Evolutionary conservation across 2,888 invertebrate species (phyloP).

Genomic region (Cephus pulcher): DNA sequence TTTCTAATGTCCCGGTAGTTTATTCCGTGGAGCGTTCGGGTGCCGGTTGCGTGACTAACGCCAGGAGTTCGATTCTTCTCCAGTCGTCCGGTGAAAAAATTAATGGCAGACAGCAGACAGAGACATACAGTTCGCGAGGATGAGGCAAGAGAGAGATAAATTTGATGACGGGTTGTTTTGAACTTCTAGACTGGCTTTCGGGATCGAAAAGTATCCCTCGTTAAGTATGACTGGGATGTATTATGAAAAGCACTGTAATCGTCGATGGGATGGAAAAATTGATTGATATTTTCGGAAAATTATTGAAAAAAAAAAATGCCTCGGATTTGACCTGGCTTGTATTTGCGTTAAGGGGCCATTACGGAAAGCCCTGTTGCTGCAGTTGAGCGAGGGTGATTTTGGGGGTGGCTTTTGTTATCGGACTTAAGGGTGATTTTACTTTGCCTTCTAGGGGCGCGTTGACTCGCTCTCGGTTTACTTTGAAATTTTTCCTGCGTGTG

Average conservation of each 20-base stretch:
- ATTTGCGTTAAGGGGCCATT: background rate
- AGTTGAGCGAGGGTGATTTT: background rate
- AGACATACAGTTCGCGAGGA: background rate
- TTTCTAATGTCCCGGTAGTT: background rate
- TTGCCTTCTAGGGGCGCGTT: background rate
- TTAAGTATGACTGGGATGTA: background rate
- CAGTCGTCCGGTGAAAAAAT: background rate
- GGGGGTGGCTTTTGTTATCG: background rate
- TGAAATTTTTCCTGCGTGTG: background rate
- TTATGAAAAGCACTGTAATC: too few relatives aligned
- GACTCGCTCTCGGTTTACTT: background rate
- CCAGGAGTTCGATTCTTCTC: background rate
- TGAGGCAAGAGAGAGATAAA: conserved; percentile 5
- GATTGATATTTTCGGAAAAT: background rate
- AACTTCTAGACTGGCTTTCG: background rate
- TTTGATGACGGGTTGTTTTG: background rate
- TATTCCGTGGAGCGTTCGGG: background rate
- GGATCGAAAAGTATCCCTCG: background rate
- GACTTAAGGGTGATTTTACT: background rate
- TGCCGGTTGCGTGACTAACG: background rate
- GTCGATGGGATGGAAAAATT: background rate
- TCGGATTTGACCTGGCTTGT: background rate
- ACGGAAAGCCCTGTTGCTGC: background rate
- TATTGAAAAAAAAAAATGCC: background rate
- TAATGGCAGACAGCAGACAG: background rate